Evolutionary conservation across 2,888 invertebrate species (phyloP), one percentile per base, ranked within the genome.

Genomic region (Pseudolycoriella hygida): DNA sequence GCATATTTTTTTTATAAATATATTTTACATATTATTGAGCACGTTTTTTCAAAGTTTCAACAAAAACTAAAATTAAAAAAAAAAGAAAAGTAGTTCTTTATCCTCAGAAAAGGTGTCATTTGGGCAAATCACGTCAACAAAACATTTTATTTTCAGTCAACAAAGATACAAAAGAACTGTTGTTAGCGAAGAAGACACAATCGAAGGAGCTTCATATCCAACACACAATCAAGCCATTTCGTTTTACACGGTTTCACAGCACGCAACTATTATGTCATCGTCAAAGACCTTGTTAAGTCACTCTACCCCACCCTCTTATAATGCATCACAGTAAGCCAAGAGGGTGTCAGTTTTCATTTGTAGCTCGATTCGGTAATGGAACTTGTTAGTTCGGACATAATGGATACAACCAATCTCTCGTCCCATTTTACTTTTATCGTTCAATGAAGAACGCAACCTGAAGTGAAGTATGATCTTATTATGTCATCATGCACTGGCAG

Each of bases 211-310:
- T 34, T 12, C 15, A 34, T 14, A 34, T 34, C 11, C 34, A 34
- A 14, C 34, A 34, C 20, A 40, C 40, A 40, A 40, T 19, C 18
- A 18, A 40, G 20, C 19, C 20, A 40, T 40, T 40, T 40, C 4
- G 40, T 19, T 12, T 40, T 18, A 40, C 40, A 40, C 40, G 18
- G 20, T 40, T 25, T 39, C 44, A 38, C 44, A 44, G 44, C 44
- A 44, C 39, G 44, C 38, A 44, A 44, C 44, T 38, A 44, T 44
- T 44, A 44, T 44, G 44, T 44, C 44, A 44, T 44, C 38, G n/a
- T 44, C 20, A 44, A 39, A 44, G 44, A 44, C 38, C 44, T 44
- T 20, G 44, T 44, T 44, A 44, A 44, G 44, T 39, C 39, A 44
- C n/a, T n/a, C 44, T 44, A 44, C 44, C 44, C 37, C 44, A 43